Conservation (phyloP, 2,113 vertebrate species). For the Ameiurus melas region DNA sequence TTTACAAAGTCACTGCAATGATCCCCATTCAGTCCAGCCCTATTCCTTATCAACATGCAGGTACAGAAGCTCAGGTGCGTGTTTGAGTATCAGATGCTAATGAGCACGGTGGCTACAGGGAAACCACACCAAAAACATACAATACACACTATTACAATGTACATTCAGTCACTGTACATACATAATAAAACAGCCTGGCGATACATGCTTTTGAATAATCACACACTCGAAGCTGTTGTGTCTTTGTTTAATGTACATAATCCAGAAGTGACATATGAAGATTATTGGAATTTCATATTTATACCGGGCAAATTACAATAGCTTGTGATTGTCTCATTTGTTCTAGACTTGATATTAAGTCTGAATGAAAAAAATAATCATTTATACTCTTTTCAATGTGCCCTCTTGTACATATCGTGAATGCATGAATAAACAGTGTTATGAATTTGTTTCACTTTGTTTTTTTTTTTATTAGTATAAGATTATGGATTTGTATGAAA, state of each 20-base stretch:
- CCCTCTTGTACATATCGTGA: conserved; percentile 98
- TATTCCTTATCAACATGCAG: conserved; percentile 24
- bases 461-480: conserved; percentile 51
- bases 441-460: conserved; percentile 88
- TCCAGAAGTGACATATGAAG: conserved; percentile 94
- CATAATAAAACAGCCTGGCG: conserved; percentile 36
- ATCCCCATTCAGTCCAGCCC: neutral
- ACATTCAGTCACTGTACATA: conserved; percentile 82
- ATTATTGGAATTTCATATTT: conserved; percentile 83
- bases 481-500: neutral
- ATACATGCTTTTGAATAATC: conserved; percentile 43
- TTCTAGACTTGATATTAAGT: conserved; percentile 77
- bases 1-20: conserved; percentile 19
- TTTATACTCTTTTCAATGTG: conserved; percentile 93
- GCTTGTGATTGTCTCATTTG: conserved; percentile 89
- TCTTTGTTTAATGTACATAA: conserved; percentile 93
- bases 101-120: conserved; percentile 26
- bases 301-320: conserved; percentile 94
- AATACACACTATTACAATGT: conserved; percentile 70
- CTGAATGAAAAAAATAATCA: conserved; percentile 80
- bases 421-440: conserved; percentile 96
- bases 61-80: conserved; percentile 37
- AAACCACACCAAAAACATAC: conserved; percentile 44
- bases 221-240: conserved; percentile 62
- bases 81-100: conserved; percentile 20